These are phyloP conservation scores for Neoitamus cyanurus DNA, from an alignment of 2,888 invertebrate species.

Conservation along the genomic window DNA sequence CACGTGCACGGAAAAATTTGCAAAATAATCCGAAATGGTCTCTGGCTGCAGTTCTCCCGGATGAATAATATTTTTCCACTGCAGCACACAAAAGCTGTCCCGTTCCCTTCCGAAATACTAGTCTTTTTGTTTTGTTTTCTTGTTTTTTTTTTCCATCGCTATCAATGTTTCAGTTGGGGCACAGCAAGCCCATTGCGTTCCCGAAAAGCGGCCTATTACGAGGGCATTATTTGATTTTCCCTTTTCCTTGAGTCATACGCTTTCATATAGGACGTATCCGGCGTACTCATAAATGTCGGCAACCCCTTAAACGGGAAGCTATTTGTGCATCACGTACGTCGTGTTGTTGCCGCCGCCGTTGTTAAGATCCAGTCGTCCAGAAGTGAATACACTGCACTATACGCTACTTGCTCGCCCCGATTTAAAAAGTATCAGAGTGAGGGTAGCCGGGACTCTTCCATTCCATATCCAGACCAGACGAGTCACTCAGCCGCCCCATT, in stretches of 20 bases:
- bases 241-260: background rate
- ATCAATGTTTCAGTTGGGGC: constrained; percentile 40
- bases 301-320: constrained; percentile 19
- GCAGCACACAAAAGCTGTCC: constrained; percentile 7
- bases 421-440: background rate
- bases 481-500: constrained; percentile 32
- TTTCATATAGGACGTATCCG: background rate
- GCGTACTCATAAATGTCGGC: constrained; percentile 32
- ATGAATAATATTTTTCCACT: constrained; percentile 12
- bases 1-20: constrained; percentile 31
- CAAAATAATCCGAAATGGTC: constrained; percentile 29
- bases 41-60: background rate
- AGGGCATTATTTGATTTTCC: constrained; percentile 44
- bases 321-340: constrained; percentile 33
- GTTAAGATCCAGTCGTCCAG: background rate
- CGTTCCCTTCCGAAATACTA: constrained; percentile 26
- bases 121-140: background rate
- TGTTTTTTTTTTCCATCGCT: constrained; percentile 1
- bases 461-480: background rate
- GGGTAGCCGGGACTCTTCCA: background rate
- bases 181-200: constrained; percentile 34
- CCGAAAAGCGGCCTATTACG: constrained; percentile 36
- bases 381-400: constrained; percentile 13
- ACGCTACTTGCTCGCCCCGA: background rate
- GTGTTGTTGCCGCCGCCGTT: background rate